Conservation (phyloP, 2,888 invertebrate species). For the Anaspis maculata region DNA sequence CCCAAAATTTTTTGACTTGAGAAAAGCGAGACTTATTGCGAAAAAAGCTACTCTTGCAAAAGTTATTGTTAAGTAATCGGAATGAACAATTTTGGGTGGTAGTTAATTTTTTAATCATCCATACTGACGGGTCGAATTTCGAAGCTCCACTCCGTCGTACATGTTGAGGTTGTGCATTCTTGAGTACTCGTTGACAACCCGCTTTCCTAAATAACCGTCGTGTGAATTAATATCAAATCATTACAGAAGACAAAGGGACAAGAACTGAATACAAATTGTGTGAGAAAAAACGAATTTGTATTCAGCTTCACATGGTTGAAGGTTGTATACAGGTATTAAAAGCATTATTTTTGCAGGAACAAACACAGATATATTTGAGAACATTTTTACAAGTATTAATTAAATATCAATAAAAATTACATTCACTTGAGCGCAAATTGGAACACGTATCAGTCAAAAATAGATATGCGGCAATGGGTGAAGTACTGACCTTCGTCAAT, state of each 20-base stretch:
- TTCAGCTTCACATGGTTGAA: too few species aligned
- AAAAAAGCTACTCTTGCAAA: slow-evolving; percentile 3
- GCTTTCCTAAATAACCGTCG: slow-evolving; percentile 49
- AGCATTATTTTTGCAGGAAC: too few species aligned
- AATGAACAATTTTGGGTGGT: slow-evolving; percentile 19
- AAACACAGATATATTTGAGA: too few species aligned
- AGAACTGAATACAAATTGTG: too few species aligned
- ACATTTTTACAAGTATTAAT: too few species aligned
- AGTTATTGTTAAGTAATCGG: slow-evolving; percentile 11
- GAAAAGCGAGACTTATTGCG: slow-evolving; percentile 15
- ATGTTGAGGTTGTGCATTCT: slow-evolving; percentile 66
- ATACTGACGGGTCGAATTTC: slow-evolving; percentile 71
- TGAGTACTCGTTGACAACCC: slow-evolving; percentile 67
- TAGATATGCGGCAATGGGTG: too few species aligned
- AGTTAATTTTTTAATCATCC: slow-evolving; percentile 58
- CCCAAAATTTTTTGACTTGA: slow-evolving; percentile 16
- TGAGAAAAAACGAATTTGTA: too few species aligned
- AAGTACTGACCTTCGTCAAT: slow-evolving; percentile 65
- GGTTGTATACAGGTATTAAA: too few species aligned
- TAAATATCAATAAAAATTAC: too few species aligned
- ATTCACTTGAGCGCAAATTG: too few species aligned
- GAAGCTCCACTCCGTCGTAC: slow-evolving; percentile 66
- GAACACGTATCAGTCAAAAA: too few species aligned
- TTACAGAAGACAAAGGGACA: too few species aligned
- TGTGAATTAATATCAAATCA: slow-evolving; percentile 8